phyloP scores from a whole-genome alignment of 2,113 vertebrate genomes.

The Pongo abelii region DNA sequence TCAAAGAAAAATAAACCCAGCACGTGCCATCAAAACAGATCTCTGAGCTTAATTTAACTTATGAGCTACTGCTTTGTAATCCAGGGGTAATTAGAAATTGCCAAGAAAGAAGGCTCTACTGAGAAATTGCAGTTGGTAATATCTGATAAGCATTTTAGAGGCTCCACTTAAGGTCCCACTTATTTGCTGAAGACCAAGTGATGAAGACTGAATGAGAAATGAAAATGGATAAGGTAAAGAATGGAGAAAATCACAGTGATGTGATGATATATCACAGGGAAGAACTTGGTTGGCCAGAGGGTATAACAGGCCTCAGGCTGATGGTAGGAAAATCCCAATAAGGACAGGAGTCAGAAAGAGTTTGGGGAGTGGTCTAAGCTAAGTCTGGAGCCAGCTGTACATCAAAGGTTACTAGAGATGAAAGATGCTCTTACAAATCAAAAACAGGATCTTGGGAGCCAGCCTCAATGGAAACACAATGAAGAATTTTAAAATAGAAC shows the following conservation, averaged over 20 bases:
- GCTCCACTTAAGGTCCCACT: background rate
- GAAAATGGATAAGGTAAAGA: background rate
- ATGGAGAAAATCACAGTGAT: background rate
- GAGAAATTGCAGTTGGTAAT: background rate
- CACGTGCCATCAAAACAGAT: background rate
- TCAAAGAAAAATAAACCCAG: background rate
- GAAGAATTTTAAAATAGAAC: conserved; percentile 30
- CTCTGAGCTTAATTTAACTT: background rate
- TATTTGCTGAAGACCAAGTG: background rate
- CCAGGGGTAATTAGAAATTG: background rate
- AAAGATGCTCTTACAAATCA: background rate
- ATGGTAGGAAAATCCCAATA: no score
- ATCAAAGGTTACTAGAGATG: background rate
- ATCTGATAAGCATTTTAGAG: background rate
- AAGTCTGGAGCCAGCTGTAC: background rate
- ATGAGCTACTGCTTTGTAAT: background rate
- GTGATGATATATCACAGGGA: background rate
- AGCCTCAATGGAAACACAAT: background rate
- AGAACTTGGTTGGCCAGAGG: background rate
- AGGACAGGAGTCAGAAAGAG: background rate
- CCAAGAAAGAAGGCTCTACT: background rate
- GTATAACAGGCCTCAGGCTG: background rate
- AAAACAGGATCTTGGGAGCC: background rate
- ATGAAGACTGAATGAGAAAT: background rate
- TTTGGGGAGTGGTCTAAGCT: background rate